A percentile compares a stretch with the other conserved stretches of the same genome.
Evolutionary conservation across 2,888 invertebrate genomes (phyloP).

Genomic region (Clanis bilineata): DNA sequence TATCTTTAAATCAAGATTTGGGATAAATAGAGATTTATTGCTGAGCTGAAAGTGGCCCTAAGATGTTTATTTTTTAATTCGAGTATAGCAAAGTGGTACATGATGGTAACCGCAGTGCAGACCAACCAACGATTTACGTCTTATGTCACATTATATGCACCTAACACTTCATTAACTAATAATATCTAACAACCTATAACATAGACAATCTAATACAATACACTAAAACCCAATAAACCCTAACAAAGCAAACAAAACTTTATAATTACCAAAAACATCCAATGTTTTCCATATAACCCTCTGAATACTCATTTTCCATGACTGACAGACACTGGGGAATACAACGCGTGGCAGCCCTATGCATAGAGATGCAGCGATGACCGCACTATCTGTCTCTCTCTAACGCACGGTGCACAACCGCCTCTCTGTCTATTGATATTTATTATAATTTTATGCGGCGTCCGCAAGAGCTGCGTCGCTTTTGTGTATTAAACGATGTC

Average conservation of each 20-base stretch:
- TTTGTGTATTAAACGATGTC: conserved; percentile 75
- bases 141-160: no score
- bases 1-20: no score
- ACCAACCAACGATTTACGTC: no score
- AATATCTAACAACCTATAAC: no score
- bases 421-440: conserved; percentile 61
- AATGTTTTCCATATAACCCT: conserved; percentile 2
- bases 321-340: conserved; percentile 32
- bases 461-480: conserved; percentile 52
- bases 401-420: conserved; percentile 25
- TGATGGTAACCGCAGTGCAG: no score
- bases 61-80: no score
- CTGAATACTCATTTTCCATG: conserved; percentile 13
- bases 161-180: no score
- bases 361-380: conserved; percentile 48
- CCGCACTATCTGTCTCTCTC: conserved; percentile 36
- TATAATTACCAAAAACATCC: conserved; percentile 3
- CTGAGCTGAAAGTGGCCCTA: no score
- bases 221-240: not conserved
- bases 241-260: not conserved
- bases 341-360: conserved; percentile 35
- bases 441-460: conserved; percentile 81
- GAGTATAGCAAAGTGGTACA: no score
- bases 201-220: not conserved
- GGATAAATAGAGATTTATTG: no score